Evolutionary conservation across 1,140 invertebrate species (phyloP).

Genomic region (Brachystomella parvula): DNA sequence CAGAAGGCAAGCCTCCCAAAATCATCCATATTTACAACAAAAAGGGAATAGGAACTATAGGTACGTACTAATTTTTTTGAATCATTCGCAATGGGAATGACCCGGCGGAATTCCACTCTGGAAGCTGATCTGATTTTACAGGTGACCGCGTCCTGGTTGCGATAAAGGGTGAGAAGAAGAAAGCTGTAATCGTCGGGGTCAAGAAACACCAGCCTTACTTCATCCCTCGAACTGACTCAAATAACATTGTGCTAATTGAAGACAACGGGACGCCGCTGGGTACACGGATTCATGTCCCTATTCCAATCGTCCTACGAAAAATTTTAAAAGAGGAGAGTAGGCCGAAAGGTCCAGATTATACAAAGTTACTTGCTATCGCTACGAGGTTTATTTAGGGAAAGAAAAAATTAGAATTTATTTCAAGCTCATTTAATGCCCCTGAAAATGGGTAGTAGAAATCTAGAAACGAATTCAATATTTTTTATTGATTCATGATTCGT

Average conservation of each 20-base stretch:
- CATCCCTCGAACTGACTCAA: slow-evolving; percentile 88
- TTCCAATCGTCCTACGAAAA: slow-evolving; percentile 82
- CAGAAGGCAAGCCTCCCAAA: slow-evolving; percentile 81
- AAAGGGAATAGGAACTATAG: slow-evolving; percentile 52
- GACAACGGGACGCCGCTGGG: slow-evolving; percentile 84
- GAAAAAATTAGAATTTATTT: no score
- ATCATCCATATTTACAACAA: slow-evolving; percentile 86
- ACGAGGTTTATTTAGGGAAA: slow-evolving; percentile 90
- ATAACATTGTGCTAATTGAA: slow-evolving; percentile 93
- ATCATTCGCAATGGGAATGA: no score
- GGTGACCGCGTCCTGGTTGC: slow-evolving; percentile 90
- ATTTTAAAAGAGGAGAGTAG: slow-evolving; percentile 72
- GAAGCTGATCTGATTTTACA: slow-evolving; percentile 41
- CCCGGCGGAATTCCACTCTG: no score
- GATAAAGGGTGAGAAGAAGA: slow-evolving; percentile 93
- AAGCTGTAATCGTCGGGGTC: slow-evolving; percentile 86
- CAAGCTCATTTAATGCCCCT: background rate
- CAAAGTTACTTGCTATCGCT: slow-evolving; percentile 87
- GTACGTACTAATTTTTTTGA: slow-evolving; percentile 42
- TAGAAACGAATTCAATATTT: no score
- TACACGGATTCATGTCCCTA: slow-evolving; percentile 86
- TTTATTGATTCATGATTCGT: no score
- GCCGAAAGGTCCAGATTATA: slow-evolving; percentile 82
- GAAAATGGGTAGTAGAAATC: no score
- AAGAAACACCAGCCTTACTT: slow-evolving; percentile 73